Conservation (phyloP, 2,797 vertebrate species). For the Enteromius thamalakanensis region DNA sequence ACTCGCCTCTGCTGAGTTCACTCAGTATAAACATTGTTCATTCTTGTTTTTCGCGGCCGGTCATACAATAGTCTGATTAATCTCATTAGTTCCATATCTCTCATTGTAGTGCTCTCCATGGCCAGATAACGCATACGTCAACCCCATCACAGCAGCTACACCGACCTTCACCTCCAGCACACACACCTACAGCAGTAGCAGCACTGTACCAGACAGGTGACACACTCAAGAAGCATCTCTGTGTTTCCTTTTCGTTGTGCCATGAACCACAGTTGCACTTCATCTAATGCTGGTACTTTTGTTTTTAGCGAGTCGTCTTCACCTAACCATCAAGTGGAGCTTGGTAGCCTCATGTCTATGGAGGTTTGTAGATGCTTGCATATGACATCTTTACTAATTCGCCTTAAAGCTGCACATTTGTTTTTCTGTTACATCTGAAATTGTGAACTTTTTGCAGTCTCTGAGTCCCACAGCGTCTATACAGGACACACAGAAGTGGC, state of each 20-base stretch:
- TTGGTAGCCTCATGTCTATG: conserved; percentile 74
- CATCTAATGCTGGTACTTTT: background rate
- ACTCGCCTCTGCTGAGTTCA: background rate
- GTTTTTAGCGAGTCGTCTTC: conserved; percentile 90
- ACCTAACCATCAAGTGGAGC: conserved; percentile 94
- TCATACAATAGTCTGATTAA: too few species aligned
- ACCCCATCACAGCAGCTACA: conserved; percentile 80
- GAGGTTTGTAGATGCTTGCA: conserved; percentile 80
- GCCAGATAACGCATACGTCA: conserved; percentile 87
- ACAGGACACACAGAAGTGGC: conserved; percentile 93
- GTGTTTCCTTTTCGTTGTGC: background rate
- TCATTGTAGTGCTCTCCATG: conserved; percentile 88
- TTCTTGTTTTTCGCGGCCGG: background rate
- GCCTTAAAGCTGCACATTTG: background rate
- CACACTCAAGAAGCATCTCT: background rate
- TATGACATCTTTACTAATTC: background rate
- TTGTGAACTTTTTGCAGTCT: conserved; percentile 70
- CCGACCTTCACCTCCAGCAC: conserved; percentile 88
- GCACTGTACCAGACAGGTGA: conserved; percentile 59
- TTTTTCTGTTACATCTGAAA: background rate
- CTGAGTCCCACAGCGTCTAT: conserved; percentile 82
- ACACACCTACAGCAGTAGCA: conserved; percentile 72
- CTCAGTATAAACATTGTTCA: background rate
- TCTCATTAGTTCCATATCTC: background rate
- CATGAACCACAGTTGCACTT: background rate